A percentile compares a stretch with the other conserved stretches of the same genome.
Conservation (phyloP, 2,113 vertebrate species). For the human region GRCh38 chr2:127631001-127631500, state of each 20-base stretch:
- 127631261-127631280: constrained; percentile 92
- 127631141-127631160: neutral
- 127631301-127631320: constrained; percentile 88
- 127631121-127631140: neutral
- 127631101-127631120: neutral
- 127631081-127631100: neutral
- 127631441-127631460: no score
- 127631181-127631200: neutral
- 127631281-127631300: constrained; percentile 93
- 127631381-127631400: fast-evolving
- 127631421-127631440: no score
- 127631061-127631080: neutral
- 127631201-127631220: constrained; percentile 91
- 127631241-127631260: constrained; percentile 85
- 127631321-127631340: constrained; percentile 88
- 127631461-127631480: no score
- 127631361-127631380: constrained; percentile 91
- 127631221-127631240: constrained; percentile 88
- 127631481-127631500: neutral
- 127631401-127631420: neutral
- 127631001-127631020: no score
- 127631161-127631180: fast-evolving
- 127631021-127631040: neutral
- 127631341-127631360: constrained; percentile 92
- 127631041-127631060: neutral